Conservation (phyloP, 2,113 vertebrate species). For the Serilophus lunatus region DNA sequence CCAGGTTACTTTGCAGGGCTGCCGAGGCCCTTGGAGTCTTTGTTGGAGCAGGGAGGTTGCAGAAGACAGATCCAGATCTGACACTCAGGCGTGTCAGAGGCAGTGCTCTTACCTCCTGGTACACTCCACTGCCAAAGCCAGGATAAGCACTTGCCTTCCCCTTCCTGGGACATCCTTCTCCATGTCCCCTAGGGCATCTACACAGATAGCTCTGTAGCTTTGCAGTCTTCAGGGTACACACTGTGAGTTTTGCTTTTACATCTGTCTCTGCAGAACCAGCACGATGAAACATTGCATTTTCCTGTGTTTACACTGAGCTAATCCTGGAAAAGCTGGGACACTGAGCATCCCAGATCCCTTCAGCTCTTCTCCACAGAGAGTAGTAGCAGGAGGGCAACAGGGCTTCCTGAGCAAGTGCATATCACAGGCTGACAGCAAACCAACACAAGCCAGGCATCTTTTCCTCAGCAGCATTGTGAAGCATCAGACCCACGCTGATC, state of each 20-base stretch:
- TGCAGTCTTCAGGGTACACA: neutral
- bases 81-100: neutral
- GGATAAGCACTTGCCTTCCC: neutral
- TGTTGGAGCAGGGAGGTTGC: neutral
- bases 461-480: neutral
- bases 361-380: neutral
- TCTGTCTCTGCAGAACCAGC: neutral
- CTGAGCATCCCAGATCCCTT: neutral
- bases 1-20: neutral
- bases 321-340: neutral
- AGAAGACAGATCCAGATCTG: neutral
- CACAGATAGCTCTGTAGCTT: neutral
- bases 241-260: neutral
- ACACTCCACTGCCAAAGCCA: neutral
- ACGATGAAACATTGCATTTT: neutral
- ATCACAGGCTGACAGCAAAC: neutral
- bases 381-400: neutral
- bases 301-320: neutral
- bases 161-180: neutral
- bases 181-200: rapidly evolving
- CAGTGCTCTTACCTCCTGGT: neutral
- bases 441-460: neutral
- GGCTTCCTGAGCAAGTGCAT: neutral
- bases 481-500: neutral
- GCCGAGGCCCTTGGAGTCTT: neutral